Base-by-base conservation (phyloP, 2,113 vertebrate species). In the Megaleporinus macrocephalus region DNA sequence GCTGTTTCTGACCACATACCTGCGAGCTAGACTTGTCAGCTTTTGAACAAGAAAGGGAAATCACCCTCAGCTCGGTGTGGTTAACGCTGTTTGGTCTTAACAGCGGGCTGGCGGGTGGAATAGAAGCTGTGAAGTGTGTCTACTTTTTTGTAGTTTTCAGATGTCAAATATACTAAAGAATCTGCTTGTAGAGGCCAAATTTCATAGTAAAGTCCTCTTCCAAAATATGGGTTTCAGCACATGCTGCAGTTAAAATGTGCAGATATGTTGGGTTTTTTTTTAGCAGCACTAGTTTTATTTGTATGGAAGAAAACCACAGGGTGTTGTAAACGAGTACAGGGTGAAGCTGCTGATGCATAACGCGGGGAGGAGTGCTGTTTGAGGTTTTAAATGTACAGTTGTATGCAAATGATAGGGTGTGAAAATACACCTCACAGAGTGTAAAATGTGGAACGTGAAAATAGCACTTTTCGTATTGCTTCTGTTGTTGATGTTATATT, bases 41-140 rank as follows among this genome's bases (percentile, higher is more conserved):
- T 24, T 66, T 65, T 29, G 26, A 55, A 24, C 44, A 26, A 16
- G 71, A 22, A 30, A 65, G 62, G 79, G 59, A 75, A 81, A 29
- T 66, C 15, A 61, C 30, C 55, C 29, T 81, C 30, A 53, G 49
- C 61, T 57, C 68, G 47, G 62, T 59, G 72, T 68, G 65, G 72
- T 76, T 63, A 65, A 65, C 18, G 66, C 80, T 59, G 29, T 26
- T 68, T 49, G 24, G 16, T 26, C 24, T 36, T 59, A 26, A 72
- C 20, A 22, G 20, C 33, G 29, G 22, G 27, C 30, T 27, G 49
- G 20, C n/a, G 20, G 11, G 29, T 73, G 26, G 30, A 29, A 57
- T 20, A 1, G 33, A n/a, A 1, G 27, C 0, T 22, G 13, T 80
- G 24, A 73, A 36, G 27, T 26, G 2, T 30, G 27, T 14, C 12